Evolutionary conservation across 2,797 vertebrate species (phyloP), one percentile per base, ranked within the genome.

Genomic region (Gastrophryne carolinensis): DNA sequence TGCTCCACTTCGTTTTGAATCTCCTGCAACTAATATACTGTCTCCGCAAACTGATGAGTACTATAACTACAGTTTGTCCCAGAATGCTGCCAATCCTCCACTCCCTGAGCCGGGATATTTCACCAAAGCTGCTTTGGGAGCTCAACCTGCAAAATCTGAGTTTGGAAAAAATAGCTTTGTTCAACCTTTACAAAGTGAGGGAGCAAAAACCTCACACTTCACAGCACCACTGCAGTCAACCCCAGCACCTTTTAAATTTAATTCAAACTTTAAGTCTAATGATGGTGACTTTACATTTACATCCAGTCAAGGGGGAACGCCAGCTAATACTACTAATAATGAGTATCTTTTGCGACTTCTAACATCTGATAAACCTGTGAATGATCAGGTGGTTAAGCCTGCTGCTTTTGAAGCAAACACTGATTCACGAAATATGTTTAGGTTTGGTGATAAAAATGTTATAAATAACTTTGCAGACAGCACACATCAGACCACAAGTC

Each of bases 101-200:
- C 85, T 99, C 49, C 98, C 97, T 56, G 96, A 98, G 81, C 97
- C 98, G 53, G 98, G 97, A 7, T 99, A 99, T 84, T 99, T 99
- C 83, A 98, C 97, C 60, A 96, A 98, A 79, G 95, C 95, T 26
- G 82, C 94, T 12, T 79, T 88, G 0, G 87, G 84, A 0, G 80
- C 92, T 19, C 91, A 91, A 2, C 70, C 84, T 78, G 84, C 88
- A 76, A 95, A 95, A 84, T 86, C 85, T 78, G 95, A 96, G 73
- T 92, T 95, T 86, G 89, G 92, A 11, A 97, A 95, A 85, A 84
- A 93, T 70, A 90, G 87, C 73, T 95, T 96, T 72, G 91, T 88
- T 66, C 94, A 95, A 23, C 89, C 93, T 1, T 80, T 88, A 73
- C 79, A 91, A 26, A 73, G 81, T 80, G 96, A 98, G 82, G 89